Evolutionary conservation across 2,113 vertebrate species (phyloP).

Genomic region (Tragelaphus imberbis): DNA sequence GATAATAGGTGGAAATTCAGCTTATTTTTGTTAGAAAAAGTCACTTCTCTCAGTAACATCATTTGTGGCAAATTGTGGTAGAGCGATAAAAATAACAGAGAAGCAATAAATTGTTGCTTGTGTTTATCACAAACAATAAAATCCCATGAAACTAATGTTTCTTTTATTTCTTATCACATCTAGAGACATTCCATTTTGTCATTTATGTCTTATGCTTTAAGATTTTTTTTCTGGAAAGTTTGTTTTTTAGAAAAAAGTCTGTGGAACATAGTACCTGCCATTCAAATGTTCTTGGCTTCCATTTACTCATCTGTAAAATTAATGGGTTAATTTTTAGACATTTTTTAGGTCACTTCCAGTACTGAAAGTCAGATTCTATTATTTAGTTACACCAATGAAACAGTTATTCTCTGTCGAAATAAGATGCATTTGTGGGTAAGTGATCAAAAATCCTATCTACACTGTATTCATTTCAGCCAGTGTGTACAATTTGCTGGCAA

Average conservation of each 20-base stretch:
- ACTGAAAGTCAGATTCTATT: background rate
- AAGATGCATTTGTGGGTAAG: background rate
- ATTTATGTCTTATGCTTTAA: background rate
- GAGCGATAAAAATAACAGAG: background rate
- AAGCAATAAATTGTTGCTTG: background rate
- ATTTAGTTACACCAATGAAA: background rate
- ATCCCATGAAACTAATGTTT: background rate
- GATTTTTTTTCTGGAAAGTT: background rate
- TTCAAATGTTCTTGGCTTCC: background rate
- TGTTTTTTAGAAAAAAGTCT: background rate
- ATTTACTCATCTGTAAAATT: background rate
- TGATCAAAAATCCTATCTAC: background rate
- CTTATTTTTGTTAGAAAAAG: conserved; percentile 34
- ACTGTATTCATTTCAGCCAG: background rate
- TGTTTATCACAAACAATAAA: conserved; percentile 5
- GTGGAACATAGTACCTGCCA: background rate
- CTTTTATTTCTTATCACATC: background rate
- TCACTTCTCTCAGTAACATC: background rate
- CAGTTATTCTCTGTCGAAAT: background rate
- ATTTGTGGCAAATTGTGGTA: background rate
- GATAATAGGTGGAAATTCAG: background rate
- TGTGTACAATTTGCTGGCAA: background rate
- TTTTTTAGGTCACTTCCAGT: background rate
- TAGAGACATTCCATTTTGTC: background rate
- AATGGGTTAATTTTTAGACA: background rate